Evolutionary conservation across 2,113 vertebrate genomes (phyloP), one percentile per base, ranked within the genome.

Genomic region (Cettia cetti): DNA sequence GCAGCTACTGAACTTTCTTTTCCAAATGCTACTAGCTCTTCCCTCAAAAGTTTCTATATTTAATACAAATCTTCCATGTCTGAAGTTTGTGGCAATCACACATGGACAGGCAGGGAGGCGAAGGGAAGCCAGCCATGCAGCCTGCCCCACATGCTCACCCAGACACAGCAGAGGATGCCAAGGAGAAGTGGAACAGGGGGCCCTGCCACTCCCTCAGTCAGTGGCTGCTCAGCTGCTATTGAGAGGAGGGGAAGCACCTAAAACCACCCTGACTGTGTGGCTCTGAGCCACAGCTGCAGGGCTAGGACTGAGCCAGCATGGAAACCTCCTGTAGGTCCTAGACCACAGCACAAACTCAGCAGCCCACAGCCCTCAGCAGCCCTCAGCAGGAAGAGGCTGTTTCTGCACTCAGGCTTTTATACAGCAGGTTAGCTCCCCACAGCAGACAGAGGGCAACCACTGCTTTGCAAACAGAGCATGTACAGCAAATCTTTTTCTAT

Each of bases 241-340:
- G 47, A 45, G 30, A 21, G 0, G 2, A 70, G 10, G 10, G 39
- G 49, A 75, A 75, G 40, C 26, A 47, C 30, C 42, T 27, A n/a
- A 78, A 78, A 30, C 39, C 22, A 40, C 3, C 4, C 5, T 5
- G 1, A 40, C 59, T 50, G 20, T n/a, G 54, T 3, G 3, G 21
- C 42, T 65, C 44, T 82, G 2, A 81, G 30, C 15, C 15, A 47
- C 0, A 0, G 78, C 59, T 70, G 63, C 30, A 70, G 47, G 52
- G 12, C 35, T 53, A 45, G 0, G 0, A 12, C 47, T 19, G n/a
- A 78, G 52, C 26, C 24, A 1, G 1, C 19, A 63, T 1, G 0
- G 47, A 66, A 57, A 53, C 16, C 16, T 81, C 33, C 49, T 74
- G 26, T 15, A 0, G 3, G 14, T 61, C 56, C 64, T 35, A 63